Percentiles rank a stretch among this genome's conserved stretches.
phyloP scores from a whole-genome alignment of 1,140 invertebrate genomes.

The Drosophila parvula region DNA sequence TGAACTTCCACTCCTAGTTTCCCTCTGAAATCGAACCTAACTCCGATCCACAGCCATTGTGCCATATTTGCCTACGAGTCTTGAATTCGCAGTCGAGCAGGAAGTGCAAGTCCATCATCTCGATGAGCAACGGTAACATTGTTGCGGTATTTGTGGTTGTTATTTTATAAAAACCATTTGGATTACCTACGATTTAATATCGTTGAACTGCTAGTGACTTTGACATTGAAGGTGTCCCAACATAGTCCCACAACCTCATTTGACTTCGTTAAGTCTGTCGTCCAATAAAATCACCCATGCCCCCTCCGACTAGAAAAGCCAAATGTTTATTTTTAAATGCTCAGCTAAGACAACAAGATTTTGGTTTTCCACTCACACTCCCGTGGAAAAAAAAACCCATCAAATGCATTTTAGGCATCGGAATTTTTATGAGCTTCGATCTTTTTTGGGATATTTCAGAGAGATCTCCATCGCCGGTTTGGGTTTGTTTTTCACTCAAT shows the following conservation, averaged over 20 bases:
- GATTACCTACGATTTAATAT: conserved; percentile 24
- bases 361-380: conserved; percentile 51
- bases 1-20: neutral
- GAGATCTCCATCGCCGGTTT: conserved; percentile 31
- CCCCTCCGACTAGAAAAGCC: conserved; percentile 15
- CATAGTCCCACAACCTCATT: neutral
- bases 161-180: conserved; percentile 5
- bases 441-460: conserved; percentile 60
- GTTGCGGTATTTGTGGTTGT: conserved; percentile 27
- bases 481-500: conserved; percentile 79
- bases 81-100: conserved; percentile 30
- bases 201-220: conserved; percentile 44
- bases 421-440: conserved; percentile 75
- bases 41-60: conserved; percentile 20
- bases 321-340: conserved; percentile 68
- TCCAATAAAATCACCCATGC: neutral
- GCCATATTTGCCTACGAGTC: conserved; percentile 26
- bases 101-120: conserved; percentile 33
- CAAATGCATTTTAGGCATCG: conserved; percentile 72
- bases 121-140: conserved; percentile 32
- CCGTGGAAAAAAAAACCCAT: conserved; percentile 33
- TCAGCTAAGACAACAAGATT: conserved; percentile 24
- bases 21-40: neutral
- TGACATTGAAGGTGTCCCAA: conserved; percentile 33
- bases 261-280: neutral